Percentiles rank a stretch among this genome's conserved stretches.
These are phyloP conservation scores for Scaptomyza tumidula DNA, from an alignment of 2,888 invertebrate species.

Conservation along the genomic window DNA sequence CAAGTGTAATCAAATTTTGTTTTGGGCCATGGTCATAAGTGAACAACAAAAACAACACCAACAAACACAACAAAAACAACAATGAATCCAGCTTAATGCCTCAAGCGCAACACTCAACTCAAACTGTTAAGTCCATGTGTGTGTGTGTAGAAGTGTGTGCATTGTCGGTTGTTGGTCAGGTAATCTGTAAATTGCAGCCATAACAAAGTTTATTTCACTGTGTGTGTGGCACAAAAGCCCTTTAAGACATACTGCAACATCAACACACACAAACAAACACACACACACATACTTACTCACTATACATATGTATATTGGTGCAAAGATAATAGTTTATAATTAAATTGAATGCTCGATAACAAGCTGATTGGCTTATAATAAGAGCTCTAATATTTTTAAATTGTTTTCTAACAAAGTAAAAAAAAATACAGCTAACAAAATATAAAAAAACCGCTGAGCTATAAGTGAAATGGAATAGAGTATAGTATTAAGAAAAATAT, in stretches of 20 bases:
- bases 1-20: constrained; percentile 51
- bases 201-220: constrained; percentile 4
- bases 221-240: neutral
- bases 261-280: neutral
- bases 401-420: no score
- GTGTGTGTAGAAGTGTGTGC: neutral
- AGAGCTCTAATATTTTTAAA: neutral
- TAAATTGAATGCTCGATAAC: constrained; percentile 2
- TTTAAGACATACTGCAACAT: constrained; percentile 5
- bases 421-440: no score
- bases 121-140: constrained; percentile 5
- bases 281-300: neutral
- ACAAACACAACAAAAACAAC: neutral
- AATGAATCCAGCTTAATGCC: constrained; percentile 11
- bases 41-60: neutral
- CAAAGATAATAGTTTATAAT: neutral
- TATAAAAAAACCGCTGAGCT: no score
- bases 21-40: constrained; percentile 34
- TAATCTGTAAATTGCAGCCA: constrained; percentile 33
- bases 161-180: constrained; percentile 1
- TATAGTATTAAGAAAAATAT: no score
- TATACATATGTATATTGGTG: neutral
- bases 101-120: neutral
- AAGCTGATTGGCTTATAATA: neutral
- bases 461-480: no score